Percentiles rank a stretch among this genome's conserved stretches.
Evolutionary conservation across 2,113 vertebrate genomes (phyloP).

Genomic region (Takifugu flavidus): DNA sequence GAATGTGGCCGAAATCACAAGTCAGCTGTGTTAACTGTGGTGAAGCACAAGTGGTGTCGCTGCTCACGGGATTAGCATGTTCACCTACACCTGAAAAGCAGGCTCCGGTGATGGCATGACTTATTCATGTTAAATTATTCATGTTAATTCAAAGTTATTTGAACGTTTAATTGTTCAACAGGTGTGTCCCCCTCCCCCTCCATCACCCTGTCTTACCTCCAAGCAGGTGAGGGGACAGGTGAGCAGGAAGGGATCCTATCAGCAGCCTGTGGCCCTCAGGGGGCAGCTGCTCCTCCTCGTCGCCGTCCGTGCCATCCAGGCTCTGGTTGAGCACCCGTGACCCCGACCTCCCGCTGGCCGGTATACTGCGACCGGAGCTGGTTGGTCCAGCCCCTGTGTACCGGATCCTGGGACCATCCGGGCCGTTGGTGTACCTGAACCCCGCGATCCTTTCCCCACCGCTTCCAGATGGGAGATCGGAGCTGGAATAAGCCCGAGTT

Average conservation of each 20-base stretch:
- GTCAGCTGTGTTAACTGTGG: background rate
- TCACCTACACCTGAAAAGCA: background rate
- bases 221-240: constrained; percentile 90
- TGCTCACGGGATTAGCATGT: constrained; percentile 14
- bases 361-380: constrained; percentile 77
- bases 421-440: constrained; percentile 68
- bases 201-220: constrained; percentile 80
- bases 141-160: no score
- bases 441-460: constrained; percentile 69
- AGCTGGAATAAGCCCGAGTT: constrained; percentile 88
- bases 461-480: constrained; percentile 80
- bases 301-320: constrained; percentile 74
- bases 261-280: constrained; percentile 82
- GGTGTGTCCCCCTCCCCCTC: no score
- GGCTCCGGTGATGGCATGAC: no score
- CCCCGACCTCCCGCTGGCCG: constrained; percentile 74
- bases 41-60: background rate
- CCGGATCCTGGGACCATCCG: constrained; percentile 65
- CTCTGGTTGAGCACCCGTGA: constrained; percentile 81
- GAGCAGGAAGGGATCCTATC: constrained; percentile 88
- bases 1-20: constrained; percentile 33
- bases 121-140: no score
- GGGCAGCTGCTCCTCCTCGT: constrained; percentile 58
- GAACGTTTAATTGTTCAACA: no score
- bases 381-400: constrained; percentile 64